phyloP scores from a whole-genome alignment of 2,113 vertebrate species.

The Neomonachus schauinslandi region DNA sequence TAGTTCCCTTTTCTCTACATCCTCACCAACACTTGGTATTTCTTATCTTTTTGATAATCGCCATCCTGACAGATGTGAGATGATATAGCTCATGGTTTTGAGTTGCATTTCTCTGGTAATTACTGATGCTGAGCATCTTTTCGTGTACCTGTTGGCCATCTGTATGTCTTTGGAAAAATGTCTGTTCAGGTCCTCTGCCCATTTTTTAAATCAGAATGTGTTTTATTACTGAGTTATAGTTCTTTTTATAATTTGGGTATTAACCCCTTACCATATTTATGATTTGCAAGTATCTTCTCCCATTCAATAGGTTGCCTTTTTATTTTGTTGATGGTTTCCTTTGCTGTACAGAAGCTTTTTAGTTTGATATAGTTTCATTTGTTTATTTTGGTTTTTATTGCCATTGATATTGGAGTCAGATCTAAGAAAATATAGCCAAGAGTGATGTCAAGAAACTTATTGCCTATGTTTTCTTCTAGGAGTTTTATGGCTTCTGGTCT shows the following conservation, averaged over 20 bases:
- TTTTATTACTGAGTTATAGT: not conserved
- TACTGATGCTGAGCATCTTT: not conserved
- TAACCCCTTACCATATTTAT: not conserved
- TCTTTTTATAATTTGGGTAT: not conserved
- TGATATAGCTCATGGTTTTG: not conserved
- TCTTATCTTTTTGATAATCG: not conserved
- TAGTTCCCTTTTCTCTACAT: not conserved
- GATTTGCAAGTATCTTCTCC: not conserved
- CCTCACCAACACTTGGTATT: not conserved
- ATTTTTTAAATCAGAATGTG: not conserved
- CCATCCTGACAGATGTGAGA: not conserved
- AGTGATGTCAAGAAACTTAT: not conserved
- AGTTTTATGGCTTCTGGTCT: not conserved
- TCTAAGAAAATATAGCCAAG: not conserved
- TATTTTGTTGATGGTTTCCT: not conserved
- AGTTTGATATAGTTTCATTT: not conserved
- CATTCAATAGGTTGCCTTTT: not conserved
- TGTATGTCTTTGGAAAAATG: not conserved
- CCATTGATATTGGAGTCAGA: not conserved
- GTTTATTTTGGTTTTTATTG: not conserved
- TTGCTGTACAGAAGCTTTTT: not conserved
- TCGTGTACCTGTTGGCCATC: not conserved
- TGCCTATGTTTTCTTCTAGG: not conserved
- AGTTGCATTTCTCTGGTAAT: not conserved
- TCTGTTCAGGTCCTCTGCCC: not conserved